Conservation (phyloP, 1,140 invertebrate species). For the Atta cephalotes region DNA sequence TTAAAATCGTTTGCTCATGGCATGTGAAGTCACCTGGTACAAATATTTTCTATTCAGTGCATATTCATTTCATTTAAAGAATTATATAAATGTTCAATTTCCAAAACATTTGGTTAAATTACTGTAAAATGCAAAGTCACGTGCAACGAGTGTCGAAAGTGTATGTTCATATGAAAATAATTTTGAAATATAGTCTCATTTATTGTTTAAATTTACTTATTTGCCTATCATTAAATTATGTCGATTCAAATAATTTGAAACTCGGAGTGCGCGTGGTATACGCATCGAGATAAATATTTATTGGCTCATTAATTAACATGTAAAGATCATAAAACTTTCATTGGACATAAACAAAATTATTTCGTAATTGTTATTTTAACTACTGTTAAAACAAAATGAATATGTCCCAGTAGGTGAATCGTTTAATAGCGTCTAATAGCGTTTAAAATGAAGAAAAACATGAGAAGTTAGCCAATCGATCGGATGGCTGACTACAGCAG, state of each 20-base stretch:
- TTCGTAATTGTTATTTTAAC: not conserved
- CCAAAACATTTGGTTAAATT: conserved; percentile 53
- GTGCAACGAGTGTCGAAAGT: conserved; percentile 21
- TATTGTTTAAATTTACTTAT: conserved; percentile 43
- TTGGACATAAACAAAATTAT: not conserved
- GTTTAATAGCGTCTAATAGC: conserved; percentile 9
- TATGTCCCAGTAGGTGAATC: not conserved
- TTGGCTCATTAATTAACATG: conserved; percentile 27
- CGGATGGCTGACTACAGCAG: not conserved
- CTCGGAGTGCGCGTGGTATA: not conserved
- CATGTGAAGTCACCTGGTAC: conserved; percentile 57
- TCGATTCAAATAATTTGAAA: conserved; percentile 30
- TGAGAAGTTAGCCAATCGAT: conserved; percentile 21
- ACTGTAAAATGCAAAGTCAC: conserved; percentile 46
- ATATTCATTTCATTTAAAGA: conserved; percentile 56
- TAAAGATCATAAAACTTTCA: conserved; percentile 35
- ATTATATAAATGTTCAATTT: conserved; percentile 40
- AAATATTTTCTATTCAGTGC: conserved; percentile 52
- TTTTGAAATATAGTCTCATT: conserved; percentile 18
- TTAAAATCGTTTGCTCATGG: conserved; percentile 55
- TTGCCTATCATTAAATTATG: conserved; percentile 49
- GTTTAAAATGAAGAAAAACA: conserved; percentile 1
- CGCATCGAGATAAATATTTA: conserved; percentile 44
- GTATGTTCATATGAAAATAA: conserved; percentile 34
- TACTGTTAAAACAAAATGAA: conserved; percentile 21